Percentiles rank a stretch among this genome's conserved stretches.
Evolutionary conservation across 2,888 invertebrate genomes (phyloP).

Genomic region (Thecocarcelia acutangulata): DNA sequence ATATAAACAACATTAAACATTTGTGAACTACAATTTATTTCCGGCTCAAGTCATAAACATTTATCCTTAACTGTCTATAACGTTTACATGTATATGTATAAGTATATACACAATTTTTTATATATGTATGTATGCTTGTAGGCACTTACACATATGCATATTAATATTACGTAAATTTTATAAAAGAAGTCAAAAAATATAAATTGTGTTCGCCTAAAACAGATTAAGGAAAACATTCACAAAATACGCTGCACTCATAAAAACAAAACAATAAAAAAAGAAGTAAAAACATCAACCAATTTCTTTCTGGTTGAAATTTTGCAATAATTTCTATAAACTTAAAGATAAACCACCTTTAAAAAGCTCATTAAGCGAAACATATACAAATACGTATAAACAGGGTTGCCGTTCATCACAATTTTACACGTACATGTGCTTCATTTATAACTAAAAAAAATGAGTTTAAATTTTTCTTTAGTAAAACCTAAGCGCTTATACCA

Average conservation of each 20-base stretch:
- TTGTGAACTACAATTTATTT: background rate
- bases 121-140: background rate
- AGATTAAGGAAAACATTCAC: background rate
- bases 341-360: constrained; percentile 14
- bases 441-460: no score
- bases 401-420: no score
- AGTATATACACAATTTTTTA: background rate
- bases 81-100: background rate
- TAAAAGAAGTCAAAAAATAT: constrained; percentile 12
- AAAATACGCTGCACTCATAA: background rate
- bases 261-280: constrained; percentile 2
- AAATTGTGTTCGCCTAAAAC: background rate
- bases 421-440: no score
- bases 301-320: constrained; percentile 28
- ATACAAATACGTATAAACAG: background rate
- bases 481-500: no score
- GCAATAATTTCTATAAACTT: constrained; percentile 38
- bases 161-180: constrained; percentile 51
- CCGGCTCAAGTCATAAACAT: background rate
- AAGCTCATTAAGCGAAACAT: constrained; percentile 25
- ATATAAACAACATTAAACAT: no score
- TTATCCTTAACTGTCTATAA: background rate
- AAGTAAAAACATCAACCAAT: constrained; percentile 33
- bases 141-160: no score
- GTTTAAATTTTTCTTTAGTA: no score